phyloP scores from a whole-genome alignment of 1,140 invertebrate genomes.

The Eufriesea mexicana region DNA sequence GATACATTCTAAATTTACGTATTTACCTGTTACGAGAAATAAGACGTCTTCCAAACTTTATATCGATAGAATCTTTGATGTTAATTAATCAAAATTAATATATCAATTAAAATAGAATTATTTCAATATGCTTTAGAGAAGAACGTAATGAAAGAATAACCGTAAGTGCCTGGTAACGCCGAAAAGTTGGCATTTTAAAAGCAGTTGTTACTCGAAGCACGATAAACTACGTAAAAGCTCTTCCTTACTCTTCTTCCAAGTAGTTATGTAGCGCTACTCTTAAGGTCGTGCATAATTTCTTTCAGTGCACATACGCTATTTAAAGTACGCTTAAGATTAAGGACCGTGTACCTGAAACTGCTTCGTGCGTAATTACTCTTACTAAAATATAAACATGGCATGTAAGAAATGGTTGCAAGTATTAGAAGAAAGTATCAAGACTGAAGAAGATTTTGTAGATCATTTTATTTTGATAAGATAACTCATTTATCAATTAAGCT shows the following conservation, averaged over 20 bases:
- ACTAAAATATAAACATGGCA: not conserved
- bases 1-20: not conserved
- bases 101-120: not conserved
- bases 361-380: not conserved
- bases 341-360: conserved; percentile 2
- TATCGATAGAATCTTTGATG: not conserved
- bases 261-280: not conserved
- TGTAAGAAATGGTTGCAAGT: not conserved
- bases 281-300: not conserved
- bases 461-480: conserved; percentile 40
- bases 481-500: not conserved
- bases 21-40: rapidly evolving
- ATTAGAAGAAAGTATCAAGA: not conserved
- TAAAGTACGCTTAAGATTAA: conserved; percentile 13
- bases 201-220: not conserved
- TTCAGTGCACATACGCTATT: not conserved
- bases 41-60: not conserved
- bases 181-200: not conserved
- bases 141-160: not conserved
- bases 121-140: not conserved
- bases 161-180: not conserved
- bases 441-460: not conserved
- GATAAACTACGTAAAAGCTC: not conserved
- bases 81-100: not conserved
- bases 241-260: not conserved